Evolutionary conservation across 2,113 vertebrate species (phyloP).

Genomic region (Craseonycteris thonglongyai): DNA sequence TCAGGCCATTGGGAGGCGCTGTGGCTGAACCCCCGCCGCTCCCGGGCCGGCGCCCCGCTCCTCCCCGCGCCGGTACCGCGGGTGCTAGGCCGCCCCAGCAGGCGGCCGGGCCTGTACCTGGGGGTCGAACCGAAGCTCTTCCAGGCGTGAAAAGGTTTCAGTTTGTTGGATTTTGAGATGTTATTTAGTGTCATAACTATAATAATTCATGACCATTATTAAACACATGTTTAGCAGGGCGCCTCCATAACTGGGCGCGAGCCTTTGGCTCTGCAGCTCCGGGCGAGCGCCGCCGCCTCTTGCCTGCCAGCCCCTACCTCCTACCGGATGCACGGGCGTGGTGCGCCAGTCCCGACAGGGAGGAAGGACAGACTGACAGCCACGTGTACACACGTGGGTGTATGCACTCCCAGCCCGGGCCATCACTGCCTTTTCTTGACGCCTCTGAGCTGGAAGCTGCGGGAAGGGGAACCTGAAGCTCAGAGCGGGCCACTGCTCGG

Average conservation of each 20-base stretch:
- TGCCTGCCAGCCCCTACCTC: background rate
- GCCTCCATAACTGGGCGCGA: slow-evolving; percentile 77
- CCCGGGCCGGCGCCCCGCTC: accelerated
- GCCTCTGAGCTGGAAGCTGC: background rate
- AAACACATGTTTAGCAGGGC: slow-evolving; percentile 83
- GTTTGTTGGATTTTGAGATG: slow-evolving; percentile 80
- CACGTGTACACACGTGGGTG: accelerated
- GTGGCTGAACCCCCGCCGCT: background rate
- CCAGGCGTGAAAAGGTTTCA: slow-evolving; percentile 77
- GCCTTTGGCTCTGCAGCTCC: slow-evolving; percentile 76
- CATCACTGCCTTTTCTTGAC: background rate
- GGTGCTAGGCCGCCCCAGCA: background rate
- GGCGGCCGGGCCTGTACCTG: background rate
- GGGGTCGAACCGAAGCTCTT: slow-evolving; percentile 75
- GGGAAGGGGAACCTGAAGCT: background rate
- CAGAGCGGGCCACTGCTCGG: background rate
- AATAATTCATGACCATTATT: slow-evolving; percentile 83
- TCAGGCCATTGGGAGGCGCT: slow-evolving; percentile 41
- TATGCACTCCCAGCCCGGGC: background rate
- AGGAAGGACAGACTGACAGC: background rate
- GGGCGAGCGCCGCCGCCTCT: slow-evolving; percentile 35
- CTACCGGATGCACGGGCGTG: accelerated
- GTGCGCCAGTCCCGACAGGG: background rate
- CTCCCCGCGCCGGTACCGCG: accelerated
- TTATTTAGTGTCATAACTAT: slow-evolving; percentile 84